A percentile compares a stretch with the other conserved stretches of the same genome.
Conservation (phyloP, 2,888 invertebrate species). For the Tribolium freemani region DNA sequence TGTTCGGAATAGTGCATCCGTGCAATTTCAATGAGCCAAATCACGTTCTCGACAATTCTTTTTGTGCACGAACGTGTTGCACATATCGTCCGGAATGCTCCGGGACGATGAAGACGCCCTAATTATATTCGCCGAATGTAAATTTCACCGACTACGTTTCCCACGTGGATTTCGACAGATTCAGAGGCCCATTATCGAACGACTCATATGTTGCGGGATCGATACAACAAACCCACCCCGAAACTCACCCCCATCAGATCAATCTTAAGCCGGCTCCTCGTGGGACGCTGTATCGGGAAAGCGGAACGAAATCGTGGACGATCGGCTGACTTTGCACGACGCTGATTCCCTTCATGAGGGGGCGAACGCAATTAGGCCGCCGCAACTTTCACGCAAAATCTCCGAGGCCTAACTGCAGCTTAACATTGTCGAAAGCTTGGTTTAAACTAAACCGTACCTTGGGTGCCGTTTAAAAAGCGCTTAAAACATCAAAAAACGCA, state of each 20-base stretch:
- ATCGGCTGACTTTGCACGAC: conserved; percentile 21
- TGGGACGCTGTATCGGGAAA: conserved; percentile 36
- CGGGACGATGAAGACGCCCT: conserved; percentile 30
- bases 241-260: conserved; percentile 26
- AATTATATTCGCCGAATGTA: conserved; percentile 23
- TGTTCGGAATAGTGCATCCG: neutral
- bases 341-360: neutral
- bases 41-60: conserved; percentile 23
- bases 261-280: conserved; percentile 37
- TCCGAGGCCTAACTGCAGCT: no score
- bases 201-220: conserved; percentile 29
- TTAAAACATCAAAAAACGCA: no score
- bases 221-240: conserved; percentile 9
- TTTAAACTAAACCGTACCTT: no score
- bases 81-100: conserved; percentile 27
- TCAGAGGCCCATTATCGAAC: conserved; percentile 30
- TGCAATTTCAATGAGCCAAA: conserved; percentile 28
- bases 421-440: no score
- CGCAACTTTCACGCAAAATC: neutral
- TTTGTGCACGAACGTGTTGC: conserved; percentile 33
- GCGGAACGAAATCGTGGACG: conserved; percentile 19
- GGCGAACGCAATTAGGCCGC: neutral
- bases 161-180: conserved; percentile 35
- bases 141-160: conserved; percentile 30
- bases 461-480: no score